phyloP scores from a whole-genome alignment of 2,888 invertebrate genomes.

The Agriopis aurantiaria region DNA sequence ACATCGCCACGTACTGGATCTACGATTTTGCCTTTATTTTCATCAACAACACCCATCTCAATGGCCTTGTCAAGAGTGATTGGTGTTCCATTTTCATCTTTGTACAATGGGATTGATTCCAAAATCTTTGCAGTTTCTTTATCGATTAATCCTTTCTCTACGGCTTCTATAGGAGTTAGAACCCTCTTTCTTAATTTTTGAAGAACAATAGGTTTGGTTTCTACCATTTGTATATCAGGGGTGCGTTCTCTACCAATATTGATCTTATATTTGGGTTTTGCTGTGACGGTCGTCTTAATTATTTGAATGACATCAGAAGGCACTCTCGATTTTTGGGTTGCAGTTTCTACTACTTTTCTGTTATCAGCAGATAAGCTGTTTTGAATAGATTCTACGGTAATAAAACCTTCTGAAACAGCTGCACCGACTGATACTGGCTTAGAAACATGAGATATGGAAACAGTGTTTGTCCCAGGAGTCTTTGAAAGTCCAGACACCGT shows the following conservation, averaged over 20 bases:
- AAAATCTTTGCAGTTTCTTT: slow-evolving; percentile 90
- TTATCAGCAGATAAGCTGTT: slow-evolving; percentile 75
- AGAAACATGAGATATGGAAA: slow-evolving; percentile 65
- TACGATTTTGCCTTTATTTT: slow-evolving; percentile 91
- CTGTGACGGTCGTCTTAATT: slow-evolving; percentile 84
- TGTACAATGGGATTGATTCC: slow-evolving; percentile 86
- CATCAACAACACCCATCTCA: slow-evolving; percentile 89
- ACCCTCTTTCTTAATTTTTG: slow-evolving; percentile 93
- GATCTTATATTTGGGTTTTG: slow-evolving; percentile 89
- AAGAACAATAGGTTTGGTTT: slow-evolving; percentile 89
- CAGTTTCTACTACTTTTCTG: slow-evolving; percentile 56
- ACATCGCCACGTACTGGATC: slow-evolving; percentile 94
- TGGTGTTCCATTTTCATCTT: slow-evolving; percentile 85
- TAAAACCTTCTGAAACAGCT: slow-evolving; percentile 85
- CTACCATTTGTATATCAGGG: slow-evolving; percentile 85
- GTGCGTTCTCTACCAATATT: slow-evolving; percentile 88
- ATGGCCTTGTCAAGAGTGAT: slow-evolving; percentile 92
- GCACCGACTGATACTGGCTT: slow-evolving; percentile 87
- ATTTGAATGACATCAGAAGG: slow-evolving; percentile 86
- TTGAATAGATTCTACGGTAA: slow-evolving; percentile 83
- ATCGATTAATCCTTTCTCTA: slow-evolving; percentile 93
- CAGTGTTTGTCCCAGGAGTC: slow-evolving; percentile 52
- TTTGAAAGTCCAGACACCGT: slow-evolving; percentile 39
- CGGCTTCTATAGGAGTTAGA: slow-evolving; percentile 91
- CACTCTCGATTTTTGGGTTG: slow-evolving; percentile 55